Conservation (phyloP, 2,888 invertebrate species). For the Andrena minutula region DNA sequence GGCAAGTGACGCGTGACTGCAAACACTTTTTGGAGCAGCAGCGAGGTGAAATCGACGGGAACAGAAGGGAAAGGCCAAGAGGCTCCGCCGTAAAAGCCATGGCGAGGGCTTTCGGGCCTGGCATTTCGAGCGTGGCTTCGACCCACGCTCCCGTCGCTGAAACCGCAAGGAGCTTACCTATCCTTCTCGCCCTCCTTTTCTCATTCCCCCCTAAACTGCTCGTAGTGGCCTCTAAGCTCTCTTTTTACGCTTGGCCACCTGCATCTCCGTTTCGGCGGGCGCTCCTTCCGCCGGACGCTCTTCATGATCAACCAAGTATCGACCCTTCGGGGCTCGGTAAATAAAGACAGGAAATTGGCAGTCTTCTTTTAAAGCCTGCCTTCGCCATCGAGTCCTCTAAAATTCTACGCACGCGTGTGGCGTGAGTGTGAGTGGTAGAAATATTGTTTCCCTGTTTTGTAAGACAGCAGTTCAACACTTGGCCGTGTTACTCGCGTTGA, state of each 20-base stretch:
- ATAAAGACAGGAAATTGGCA: slow-evolving; percentile 3
- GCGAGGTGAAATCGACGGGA: slow-evolving; percentile 10
- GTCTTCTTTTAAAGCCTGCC: not conserved
- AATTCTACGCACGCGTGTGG: too few relatives aligned
- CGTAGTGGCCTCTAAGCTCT: slow-evolving; percentile 9
- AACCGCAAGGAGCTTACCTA: slow-evolving; percentile 42
- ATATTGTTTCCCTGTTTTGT: too few relatives aligned
- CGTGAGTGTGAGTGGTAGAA: too few relatives aligned
- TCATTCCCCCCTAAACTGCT: slow-evolving; percentile 28
- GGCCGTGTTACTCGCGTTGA: too few relatives aligned
- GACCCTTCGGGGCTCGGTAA: not conserved
- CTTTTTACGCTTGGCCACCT: slow-evolving; percentile 21
- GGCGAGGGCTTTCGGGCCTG: slow-evolving; percentile 22
- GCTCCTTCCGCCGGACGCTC: slow-evolving; percentile 11
- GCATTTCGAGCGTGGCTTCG: slow-evolving; percentile 45
- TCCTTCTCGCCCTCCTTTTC: slow-evolving; percentile 17
- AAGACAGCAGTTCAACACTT: too few relatives aligned
- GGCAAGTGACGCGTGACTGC: slow-evolving; percentile 7
- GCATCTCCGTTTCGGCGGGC: not conserved
- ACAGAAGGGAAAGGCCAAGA: slow-evolving; percentile 7
- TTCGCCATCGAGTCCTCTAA: not conserved
- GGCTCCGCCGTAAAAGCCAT: slow-evolving; percentile 36
- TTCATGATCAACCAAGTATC: slow-evolving; percentile 7
- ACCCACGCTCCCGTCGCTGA: slow-evolving; percentile 25
- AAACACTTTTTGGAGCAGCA: slow-evolving; percentile 20